Evolutionary conservation across 2,888 invertebrate genomes (phyloP).

Genomic region (Lordiphosa fenestrarum): DNA sequence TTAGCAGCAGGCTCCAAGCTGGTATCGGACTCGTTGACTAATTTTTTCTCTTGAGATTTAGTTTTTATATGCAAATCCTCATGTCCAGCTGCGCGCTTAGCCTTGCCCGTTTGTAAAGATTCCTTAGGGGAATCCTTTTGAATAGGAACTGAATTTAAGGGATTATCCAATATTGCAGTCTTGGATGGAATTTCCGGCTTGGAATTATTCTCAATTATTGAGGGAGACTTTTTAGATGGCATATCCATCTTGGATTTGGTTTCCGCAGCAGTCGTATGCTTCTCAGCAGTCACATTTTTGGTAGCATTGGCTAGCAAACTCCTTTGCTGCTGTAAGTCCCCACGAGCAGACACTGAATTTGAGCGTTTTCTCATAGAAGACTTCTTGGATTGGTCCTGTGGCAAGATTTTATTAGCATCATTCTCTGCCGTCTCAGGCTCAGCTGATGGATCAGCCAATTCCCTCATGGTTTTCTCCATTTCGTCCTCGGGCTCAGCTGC

Average conservation of each 20-base stretch:
- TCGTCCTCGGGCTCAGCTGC: background rate
- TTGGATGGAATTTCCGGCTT: too few species aligned
- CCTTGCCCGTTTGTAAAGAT: too few species aligned
- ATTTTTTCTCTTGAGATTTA: background rate
- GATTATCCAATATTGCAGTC: too few species aligned
- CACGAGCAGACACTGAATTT: background rate
- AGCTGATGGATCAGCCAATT: background rate
- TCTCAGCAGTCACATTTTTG: too few species aligned
- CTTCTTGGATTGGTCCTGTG: background rate
- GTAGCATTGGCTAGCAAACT: too few species aligned
- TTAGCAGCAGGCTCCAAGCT: background rate
- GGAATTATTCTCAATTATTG: too few species aligned
- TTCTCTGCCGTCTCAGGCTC: too few species aligned
- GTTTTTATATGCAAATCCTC: background rate
- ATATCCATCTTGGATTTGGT: too few species aligned
- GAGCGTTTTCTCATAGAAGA: background rate
- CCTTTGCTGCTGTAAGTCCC: background rate
- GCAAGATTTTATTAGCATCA: background rate
- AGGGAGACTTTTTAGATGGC: too few species aligned
- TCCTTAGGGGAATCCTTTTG: too few species aligned
- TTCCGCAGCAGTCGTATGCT: too few species aligned
- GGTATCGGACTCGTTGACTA: background rate
- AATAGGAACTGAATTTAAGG: too few species aligned
- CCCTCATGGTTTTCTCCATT: background rate
- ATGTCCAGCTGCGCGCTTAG: background rate